Evolutionary conservation across 2,113 vertebrate species (phyloP).

Genomic region (Myrmecophaga tridactyla): DNA sequence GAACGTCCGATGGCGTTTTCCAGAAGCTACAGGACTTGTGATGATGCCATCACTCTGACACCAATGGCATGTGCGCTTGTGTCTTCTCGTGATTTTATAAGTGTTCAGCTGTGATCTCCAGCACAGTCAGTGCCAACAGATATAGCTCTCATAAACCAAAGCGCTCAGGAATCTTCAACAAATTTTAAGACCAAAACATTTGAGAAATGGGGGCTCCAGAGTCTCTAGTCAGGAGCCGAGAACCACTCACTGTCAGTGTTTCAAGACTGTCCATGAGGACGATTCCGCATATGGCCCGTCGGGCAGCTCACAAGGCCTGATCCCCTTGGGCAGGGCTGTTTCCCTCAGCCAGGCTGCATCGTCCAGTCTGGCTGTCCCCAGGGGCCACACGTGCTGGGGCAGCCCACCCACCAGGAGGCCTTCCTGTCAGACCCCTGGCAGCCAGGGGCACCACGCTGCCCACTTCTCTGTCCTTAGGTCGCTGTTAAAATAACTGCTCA

Average conservation of each 20-base stretch:
- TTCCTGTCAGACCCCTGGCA: background rate
- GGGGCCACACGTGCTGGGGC: background rate
- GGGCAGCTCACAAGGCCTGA: too few species aligned
- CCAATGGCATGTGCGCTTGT: fast-evolving
- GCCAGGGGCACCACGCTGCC: background rate
- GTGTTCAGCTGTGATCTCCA: background rate
- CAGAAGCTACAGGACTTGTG: background rate
- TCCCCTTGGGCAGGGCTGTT: background rate
- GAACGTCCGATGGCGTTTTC: background rate
- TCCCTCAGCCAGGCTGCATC: background rate
- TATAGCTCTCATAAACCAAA: fast-evolving
- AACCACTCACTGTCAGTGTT: fast-evolving
- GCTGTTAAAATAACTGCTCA: background rate
- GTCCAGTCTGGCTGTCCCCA: background rate
- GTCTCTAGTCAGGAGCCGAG: background rate
- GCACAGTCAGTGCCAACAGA: background rate
- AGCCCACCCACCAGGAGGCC: background rate
- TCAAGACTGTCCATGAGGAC: fast-evolving
- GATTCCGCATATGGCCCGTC: too few species aligned
- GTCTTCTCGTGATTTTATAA: background rate
- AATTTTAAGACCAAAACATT: background rate
- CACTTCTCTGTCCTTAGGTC: background rate
- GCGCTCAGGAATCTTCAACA: background rate
- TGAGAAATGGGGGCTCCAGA: background rate
- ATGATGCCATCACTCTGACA: background rate